Evolutionary conservation across 2,797 vertebrate species (phyloP), one percentile per base, ranked within the genome.

Genomic region (Parotocinclus haroldoi): DNA sequence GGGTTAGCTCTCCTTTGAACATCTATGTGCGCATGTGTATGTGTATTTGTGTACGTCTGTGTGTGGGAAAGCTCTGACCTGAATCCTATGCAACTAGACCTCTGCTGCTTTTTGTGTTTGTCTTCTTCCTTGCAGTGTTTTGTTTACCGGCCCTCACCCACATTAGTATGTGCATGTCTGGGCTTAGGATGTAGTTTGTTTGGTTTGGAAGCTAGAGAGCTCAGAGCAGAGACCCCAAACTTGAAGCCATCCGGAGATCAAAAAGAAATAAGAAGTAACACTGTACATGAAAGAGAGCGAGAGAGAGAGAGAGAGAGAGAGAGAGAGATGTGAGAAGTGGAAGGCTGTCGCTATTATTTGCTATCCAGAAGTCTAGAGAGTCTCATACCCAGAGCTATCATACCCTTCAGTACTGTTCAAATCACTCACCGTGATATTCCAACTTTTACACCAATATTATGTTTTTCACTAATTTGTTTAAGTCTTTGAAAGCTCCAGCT

Each of bases 31-130:
- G 36, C 49, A 17, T 59, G 17, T 46, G 54, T 69, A 66, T 64
- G 46, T 90, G 86, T 95, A 92, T 54, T 61, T 0, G 6, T 64
- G 17, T 54, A 9, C 27, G 18, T 54, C 10, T 81, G 81, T 78
- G 78, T 90, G 86, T 95, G 92, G 92, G 92, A 95, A 94, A 85
- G 78, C 62, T 7, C 83, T 63, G 87, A 93, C 92, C 92, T 78
- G 72, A 75, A 85, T 81, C 86, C 78, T 78, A 67, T 66, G 81
- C 80, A 56, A 81, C 76, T 77, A 72, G 81, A 82, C 82, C 69
- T 48, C 68, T 79, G 53, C 83, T 58, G 71, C 39, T 81, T 83
- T 77, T 59, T 74, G 73, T 73, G 78, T 75, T 69, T 71, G 69
- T 46, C 58, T 50, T 63, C 63, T 83, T 84, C 79, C 67, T 71